Percentiles rank a stretch among this genome's conserved stretches.
Conservation (phyloP, 2,797 vertebrate genomes). For the Galaxias olidus region DNA sequence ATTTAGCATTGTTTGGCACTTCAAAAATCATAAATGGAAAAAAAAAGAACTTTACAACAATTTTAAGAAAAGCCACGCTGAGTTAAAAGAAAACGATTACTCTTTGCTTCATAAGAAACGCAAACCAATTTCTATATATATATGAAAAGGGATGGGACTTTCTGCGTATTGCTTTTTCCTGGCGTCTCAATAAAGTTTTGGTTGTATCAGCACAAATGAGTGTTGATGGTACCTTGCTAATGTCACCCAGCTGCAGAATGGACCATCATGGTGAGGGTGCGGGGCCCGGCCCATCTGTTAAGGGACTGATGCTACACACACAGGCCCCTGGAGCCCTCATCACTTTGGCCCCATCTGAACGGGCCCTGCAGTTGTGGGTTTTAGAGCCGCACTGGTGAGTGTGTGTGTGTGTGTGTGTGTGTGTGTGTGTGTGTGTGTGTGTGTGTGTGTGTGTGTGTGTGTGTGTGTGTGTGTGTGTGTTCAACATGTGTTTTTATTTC, state of each 20-base stretch:
- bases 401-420: not conserved
- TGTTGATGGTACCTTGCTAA: conserved; percentile 80
- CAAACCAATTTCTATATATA: not conserved
- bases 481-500: not conserved
- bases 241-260: conserved; percentile 77
- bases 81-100: no score
- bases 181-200: conserved; percentile 73
- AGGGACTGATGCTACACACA: conserved; percentile 53
- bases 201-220: conserved; percentile 82
- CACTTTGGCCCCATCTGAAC: conserved; percentile 75
- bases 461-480: conserved; percentile 16
- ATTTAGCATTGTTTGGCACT: no score
- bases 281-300: conserved; percentile 74
- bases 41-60: no score
- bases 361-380: conserved; percentile 52
- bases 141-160: conserved; percentile 28
- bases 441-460: conserved; percentile 32
- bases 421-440: conserved; percentile 24
- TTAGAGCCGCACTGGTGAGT: not conserved
- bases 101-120: no score
- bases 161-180: conserved; percentile 49
- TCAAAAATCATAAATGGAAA: no score
- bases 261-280: conserved; percentile 72
- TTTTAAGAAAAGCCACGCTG: no score
- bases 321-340: conserved; percentile 72